Conservation (phyloP, 1,140 invertebrate species). For the Ptiloglossa arizonensis region DNA sequence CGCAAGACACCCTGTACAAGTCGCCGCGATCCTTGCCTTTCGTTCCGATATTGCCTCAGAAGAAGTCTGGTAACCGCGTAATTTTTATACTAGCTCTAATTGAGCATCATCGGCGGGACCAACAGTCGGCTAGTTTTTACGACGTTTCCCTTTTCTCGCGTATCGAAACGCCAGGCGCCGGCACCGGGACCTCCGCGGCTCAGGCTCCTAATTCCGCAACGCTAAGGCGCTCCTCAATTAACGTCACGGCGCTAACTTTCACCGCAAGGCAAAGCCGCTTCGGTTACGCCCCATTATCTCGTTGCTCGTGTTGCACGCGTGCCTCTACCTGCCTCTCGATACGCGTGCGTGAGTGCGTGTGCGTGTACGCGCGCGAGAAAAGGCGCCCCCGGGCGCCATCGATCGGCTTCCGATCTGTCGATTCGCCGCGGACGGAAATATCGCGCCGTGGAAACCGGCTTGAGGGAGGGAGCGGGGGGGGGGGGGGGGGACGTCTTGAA, state of each 20-base stretch:
- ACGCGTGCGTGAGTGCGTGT: background rate
- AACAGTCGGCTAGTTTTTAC: slow-evolving; percentile 6
- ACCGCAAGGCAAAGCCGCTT: slow-evolving; percentile 66
- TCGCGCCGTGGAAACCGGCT: background rate
- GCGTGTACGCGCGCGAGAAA: slow-evolving; percentile 40
- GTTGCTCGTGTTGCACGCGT: slow-evolving; percentile 64
- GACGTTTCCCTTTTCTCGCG: background rate
- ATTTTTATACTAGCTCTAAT: background rate
- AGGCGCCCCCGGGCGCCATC: slow-evolving; percentile 51
- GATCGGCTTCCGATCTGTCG: slow-evolving; percentile 11
- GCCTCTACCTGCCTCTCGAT: slow-evolving; percentile 38
- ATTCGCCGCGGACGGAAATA: background rate
- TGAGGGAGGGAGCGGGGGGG: too few relatives aligned
- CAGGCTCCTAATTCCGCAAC: slow-evolving; percentile 59
- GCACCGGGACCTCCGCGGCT: slow-evolving; percentile 14
- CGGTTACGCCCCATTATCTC: slow-evolving; percentile 65
- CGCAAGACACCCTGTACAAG: too few relatives aligned
- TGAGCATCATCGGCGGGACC: background rate
- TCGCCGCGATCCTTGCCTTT: background rate
- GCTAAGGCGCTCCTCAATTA: slow-evolving; percentile 68
- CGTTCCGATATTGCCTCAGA: background rate
- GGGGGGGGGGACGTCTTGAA: too few relatives aligned
- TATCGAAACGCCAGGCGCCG: slow-evolving; percentile 35
- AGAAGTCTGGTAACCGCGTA: background rate
- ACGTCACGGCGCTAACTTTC: slow-evolving; percentile 67